Evolutionary conservation across 2,113 vertebrate species (phyloP).

Genomic region (Trichechus manatus): DNA sequence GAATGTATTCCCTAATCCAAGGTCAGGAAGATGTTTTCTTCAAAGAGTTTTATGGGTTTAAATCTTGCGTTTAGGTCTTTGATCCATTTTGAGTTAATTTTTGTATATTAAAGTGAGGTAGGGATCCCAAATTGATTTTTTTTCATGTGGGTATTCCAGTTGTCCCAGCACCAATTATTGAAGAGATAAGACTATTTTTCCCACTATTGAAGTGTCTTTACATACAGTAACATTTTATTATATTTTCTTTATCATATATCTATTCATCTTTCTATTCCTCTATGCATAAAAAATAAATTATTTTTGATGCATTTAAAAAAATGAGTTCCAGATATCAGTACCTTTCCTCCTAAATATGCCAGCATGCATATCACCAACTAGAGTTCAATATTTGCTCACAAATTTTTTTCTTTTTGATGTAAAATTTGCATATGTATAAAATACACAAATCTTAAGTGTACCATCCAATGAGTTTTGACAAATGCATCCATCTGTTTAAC

Average conservation of each 20-base stretch:
- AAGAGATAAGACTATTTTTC: not conserved
- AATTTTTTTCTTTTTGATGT: not conserved
- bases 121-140: not conserved
- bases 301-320: constrained; percentile 19
- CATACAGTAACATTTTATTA: not conserved
- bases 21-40: constrained; percentile 2
- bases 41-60: not conserved
- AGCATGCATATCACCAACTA: not conserved
- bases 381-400: not conserved
- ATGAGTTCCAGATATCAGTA: not conserved
- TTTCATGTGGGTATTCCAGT: not conserved
- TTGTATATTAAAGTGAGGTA: not conserved
- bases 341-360: not conserved
- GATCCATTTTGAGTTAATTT: constrained; percentile 11
- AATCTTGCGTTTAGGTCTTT: not conserved
- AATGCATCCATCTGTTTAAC: constrained; percentile 18
- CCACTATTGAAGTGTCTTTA: not conserved
- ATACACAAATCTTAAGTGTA: not conserved
- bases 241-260: not conserved
- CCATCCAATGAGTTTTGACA: not conserved
- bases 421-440: not conserved
- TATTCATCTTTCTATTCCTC: not conserved
- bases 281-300: not conserved
- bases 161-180: not conserved
- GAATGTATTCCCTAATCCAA: too few species aligned